These are phyloP conservation scores for Aplysina aerophoba DNA, from an alignment of 37 sponge, comb jelly and placozoan species.

Conservation along the genomic window DNA sequence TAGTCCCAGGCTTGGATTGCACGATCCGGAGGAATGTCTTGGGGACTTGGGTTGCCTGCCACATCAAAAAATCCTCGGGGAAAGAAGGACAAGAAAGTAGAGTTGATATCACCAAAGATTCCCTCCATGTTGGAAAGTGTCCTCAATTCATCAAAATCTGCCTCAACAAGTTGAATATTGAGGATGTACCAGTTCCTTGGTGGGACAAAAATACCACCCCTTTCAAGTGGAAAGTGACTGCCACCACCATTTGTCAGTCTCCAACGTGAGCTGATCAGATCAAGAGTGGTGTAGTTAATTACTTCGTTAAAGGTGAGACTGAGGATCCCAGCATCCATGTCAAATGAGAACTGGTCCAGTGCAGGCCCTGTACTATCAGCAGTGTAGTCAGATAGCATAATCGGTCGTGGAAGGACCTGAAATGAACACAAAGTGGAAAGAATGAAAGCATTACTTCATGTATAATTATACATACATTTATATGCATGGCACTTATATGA, in stretches of 20 bases:
- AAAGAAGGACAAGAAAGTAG: slow-evolving; percentile 69
- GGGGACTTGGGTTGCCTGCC: slow-evolving; percentile 52
- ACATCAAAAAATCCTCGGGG: slow-evolving; percentile 61
- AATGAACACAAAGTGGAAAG: too few species aligned
- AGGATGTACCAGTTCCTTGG: slow-evolving; percentile 81
- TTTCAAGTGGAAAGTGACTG: not conserved
- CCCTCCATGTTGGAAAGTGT: not conserved
- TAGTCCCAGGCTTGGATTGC: slow-evolving; percentile 47
- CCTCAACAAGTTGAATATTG: slow-evolving; percentile 58
- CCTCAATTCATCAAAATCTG: not conserved
- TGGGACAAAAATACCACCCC: not conserved
- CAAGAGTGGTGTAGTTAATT: slow-evolving; percentile 51
- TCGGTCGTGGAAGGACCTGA: slow-evolving; percentile 12
- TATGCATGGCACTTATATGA: too few species aligned
- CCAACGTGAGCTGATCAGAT: slow-evolving; percentile 20
- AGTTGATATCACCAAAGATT: not conserved
- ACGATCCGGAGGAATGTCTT: not conserved
- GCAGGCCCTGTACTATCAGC: slow-evolving; percentile 58
- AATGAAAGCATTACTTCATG: too few species aligned
- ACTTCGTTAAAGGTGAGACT: slow-evolving; percentile 78
- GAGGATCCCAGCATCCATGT: slow-evolving; percentile 65
- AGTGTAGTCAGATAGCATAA: slow-evolving; percentile 20
- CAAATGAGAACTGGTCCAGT: slow-evolving; percentile 62
- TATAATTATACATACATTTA: too few species aligned
- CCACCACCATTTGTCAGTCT: not conserved